These are phyloP conservation scores for Thaumatotibia leucotreta DNA, from an alignment of 1,140 invertebrate species.

Conservation along the genomic window DNA sequence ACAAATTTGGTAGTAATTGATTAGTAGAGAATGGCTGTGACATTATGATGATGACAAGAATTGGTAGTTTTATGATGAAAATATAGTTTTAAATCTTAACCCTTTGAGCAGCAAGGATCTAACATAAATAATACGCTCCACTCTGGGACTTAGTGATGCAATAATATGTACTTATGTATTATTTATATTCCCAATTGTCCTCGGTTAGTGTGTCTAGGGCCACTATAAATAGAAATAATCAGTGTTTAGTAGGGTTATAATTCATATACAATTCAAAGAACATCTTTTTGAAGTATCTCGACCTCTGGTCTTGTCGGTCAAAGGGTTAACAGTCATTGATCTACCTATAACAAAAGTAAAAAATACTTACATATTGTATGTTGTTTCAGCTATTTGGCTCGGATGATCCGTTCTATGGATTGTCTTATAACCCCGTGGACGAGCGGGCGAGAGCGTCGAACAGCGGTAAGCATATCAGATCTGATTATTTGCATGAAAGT, in stretches of 20 bases:
- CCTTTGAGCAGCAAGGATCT: neutral
- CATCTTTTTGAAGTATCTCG: neutral
- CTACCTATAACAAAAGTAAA: neutral
- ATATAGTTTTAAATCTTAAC: neutral
- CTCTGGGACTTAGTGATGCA: too few species aligned
- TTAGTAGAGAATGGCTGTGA: neutral
- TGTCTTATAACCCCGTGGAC: conserved; percentile 58
- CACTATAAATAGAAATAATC: too few species aligned
- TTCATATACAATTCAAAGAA: neutral
- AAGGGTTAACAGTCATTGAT: neutral
- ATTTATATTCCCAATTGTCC: too few species aligned
- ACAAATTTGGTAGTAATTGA: neutral
- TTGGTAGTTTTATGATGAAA: neutral
- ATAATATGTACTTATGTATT: too few species aligned
- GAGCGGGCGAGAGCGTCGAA: conserved; percentile 54
- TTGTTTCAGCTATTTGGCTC: conserved; percentile 68
- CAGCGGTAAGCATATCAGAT: conserved; percentile 49
- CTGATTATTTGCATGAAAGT: neutral
- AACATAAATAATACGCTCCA: neutral
- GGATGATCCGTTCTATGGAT: conserved; percentile 72
- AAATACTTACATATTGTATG: neutral
- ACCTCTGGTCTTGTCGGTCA: neutral
- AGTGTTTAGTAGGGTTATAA: too few species aligned
- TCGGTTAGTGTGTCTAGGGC: too few species aligned
- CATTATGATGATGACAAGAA: neutral